These are phyloP conservation scores for Danionella dracula DNA, from an alignment of 2,797 vertebrate genomes.

Conservation along the genomic window DNA sequence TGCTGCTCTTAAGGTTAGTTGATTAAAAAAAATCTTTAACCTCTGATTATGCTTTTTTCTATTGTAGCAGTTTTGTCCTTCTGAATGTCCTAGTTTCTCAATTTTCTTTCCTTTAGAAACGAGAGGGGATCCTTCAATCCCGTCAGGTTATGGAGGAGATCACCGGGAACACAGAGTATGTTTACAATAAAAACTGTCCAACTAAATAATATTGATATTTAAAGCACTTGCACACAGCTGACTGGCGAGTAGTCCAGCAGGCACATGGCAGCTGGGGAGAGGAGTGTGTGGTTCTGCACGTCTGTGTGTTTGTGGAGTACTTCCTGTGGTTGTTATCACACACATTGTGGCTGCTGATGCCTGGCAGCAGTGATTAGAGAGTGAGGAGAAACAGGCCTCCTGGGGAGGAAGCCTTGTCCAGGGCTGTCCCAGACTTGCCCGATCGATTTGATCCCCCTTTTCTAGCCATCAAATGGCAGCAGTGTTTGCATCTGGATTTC, in stretches of 20 bases:
- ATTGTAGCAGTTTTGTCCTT: no score
- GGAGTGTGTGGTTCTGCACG: slow-evolving; percentile 53
- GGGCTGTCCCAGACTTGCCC: slow-evolving; percentile 56
- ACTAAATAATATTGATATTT: neutral
- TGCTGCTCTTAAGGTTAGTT: no score
- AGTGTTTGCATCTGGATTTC: neutral
- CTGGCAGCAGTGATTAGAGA: slow-evolving; percentile 65
- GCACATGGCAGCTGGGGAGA: slow-evolving; percentile 53
- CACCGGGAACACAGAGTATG: slow-evolving; percentile 97
- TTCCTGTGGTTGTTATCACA: slow-evolving; percentile 29
- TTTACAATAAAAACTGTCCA: slow-evolving; percentile 40
- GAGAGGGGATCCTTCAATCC: slow-evolving; percentile 95
- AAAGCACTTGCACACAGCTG: slow-evolving; percentile 14
- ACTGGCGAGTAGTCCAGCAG: slow-evolving; percentile 58
- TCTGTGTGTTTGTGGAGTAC: slow-evolving; percentile 44
- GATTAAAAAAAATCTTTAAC: no score
- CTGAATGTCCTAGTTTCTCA: no score
- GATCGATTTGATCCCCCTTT: slow-evolving; percentile 57
- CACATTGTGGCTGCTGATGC: slow-evolving; percentile 38
- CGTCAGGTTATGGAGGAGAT: slow-evolving; percentile 97
- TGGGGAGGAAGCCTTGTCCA: slow-evolving; percentile 44
- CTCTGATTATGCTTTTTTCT: no score
- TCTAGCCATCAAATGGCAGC: neutral
- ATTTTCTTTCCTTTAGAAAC: slow-evolving; percentile 74
- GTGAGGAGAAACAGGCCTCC: slow-evolving; percentile 39